Base-by-base conservation (phyloP, 1,140 invertebrate species). In the Himalopsyche phryganea region DNA sequence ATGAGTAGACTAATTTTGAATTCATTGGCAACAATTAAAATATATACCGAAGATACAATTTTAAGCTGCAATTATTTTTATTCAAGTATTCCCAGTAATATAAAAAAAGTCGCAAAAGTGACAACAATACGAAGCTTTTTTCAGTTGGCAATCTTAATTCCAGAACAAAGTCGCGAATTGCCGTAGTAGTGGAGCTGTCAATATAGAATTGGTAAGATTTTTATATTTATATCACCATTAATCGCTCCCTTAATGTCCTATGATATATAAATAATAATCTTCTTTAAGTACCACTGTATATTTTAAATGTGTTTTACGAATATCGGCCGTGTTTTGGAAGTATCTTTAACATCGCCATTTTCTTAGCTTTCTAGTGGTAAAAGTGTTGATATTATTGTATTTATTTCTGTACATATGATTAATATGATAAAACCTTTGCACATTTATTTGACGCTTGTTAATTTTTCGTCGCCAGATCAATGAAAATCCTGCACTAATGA, bases 141-240 rank as follows among this genome's bases (percentile, higher is more conserved):
- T 28, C 46, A 42, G 36, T 56, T 56, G 54, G 54, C 14, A 28
- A 35, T 13, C 20, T 42, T 56, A 46, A 42, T 49, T 56, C 20
- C 46, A 56, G 54, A 55, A 56, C 54, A 56, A 56, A 56, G 54
- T 56, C 35, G 46, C 32, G 46, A 44, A 40, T 56, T 50, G 47
- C 40, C 41, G 46, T 56, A 56, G 54, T 56, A 45, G 54, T 56
- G 54, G 46, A 56, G 54, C 54, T 56, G 54, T 56, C 54, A 56
- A 56, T 56, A 56, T 56, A 33, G 54, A 56, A 49, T 56, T 56
- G 54, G 54, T 56, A 19, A 56, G 54, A 47, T 6, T 17, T 45
- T 45, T 45, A 17, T 45, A 10, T 28, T 28, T 28, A 28, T 28
- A 28, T 28, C 23, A 28, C 23, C 23, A 17, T 19, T 45, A 10